phyloP scores from a whole-genome alignment of 2,797 vertebrate genomes.

The Cryptoprocta ferox region DNA sequence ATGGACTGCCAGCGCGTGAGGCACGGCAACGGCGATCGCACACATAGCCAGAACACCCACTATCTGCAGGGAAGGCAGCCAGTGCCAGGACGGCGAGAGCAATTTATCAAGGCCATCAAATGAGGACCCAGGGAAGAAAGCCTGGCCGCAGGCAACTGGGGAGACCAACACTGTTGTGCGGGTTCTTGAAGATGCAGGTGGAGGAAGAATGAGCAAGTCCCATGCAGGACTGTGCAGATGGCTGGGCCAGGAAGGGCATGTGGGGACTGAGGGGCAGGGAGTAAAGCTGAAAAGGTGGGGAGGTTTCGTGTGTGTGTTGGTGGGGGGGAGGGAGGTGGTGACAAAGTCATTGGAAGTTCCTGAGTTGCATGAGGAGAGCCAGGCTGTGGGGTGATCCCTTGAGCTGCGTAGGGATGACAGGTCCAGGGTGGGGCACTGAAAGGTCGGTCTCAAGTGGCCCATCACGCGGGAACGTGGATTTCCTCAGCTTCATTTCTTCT shows the following conservation, averaged over 20 bases:
- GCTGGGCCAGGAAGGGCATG: not conserved
- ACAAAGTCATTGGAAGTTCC: too few relatives aligned
- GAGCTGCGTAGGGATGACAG: not conserved
- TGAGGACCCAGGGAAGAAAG: not conserved
- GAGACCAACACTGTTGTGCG: not conserved
- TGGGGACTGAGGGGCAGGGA: too few relatives aligned
- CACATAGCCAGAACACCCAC: not conserved
- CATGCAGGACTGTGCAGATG: rapidly evolving
- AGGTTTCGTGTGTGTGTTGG: not conserved
- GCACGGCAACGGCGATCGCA: not conserved
- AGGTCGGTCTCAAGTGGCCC: not conserved
- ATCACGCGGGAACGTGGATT: not conserved
- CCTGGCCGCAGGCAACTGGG: not conserved
- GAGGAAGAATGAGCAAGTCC: not conserved
- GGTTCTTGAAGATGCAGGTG: not conserved
- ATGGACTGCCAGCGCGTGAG: not conserved
- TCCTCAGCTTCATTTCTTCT: not conserved
- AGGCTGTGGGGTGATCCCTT: not conserved
- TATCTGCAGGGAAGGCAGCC: not conserved
- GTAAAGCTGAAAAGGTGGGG: not conserved
- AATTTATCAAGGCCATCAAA: not conserved
- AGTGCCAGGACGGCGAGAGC: not conserved
- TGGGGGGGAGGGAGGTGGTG: too few relatives aligned
- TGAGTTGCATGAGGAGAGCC: not conserved
- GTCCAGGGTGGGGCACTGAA: too few relatives aligned